phyloP scores from a whole-genome alignment of 2,113 vertebrate genomes.

The Patagioenas fasciata region DNA sequence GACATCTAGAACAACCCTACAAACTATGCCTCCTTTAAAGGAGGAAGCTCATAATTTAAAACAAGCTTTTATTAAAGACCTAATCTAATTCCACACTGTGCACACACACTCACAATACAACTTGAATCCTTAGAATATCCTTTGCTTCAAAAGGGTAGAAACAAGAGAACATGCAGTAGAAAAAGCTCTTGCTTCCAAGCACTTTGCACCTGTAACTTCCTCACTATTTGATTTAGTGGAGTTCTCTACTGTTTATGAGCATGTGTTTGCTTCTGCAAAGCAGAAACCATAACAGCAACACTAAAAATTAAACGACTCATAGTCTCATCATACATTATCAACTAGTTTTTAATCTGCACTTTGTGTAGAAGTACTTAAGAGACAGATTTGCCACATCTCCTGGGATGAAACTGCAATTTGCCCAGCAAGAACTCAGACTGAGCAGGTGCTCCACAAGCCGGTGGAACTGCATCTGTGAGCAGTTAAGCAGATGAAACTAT shows the following conservation, averaged over 20 bases:
- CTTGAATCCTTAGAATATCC: neutral
- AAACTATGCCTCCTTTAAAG: neutral
- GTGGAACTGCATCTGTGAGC: neutral
- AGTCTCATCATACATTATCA: rapidly evolving
- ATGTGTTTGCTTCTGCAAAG: neutral
- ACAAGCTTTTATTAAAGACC: neutral
- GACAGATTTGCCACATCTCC: neutral
- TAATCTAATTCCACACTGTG: rapidly evolving
- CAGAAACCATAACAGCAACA: neutral
- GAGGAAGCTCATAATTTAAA: neutral
- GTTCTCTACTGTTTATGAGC: neutral
- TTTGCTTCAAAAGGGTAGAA: neutral
- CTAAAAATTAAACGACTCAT: neutral
- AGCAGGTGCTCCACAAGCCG: neutral
- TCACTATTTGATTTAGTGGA: neutral
- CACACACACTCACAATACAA: neutral
- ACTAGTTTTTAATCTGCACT: neutral
- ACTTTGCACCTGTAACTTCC: neutral
- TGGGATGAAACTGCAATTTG: neutral
- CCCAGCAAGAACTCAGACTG: neutral
- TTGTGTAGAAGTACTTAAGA: neutral
- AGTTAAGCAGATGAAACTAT: neutral
- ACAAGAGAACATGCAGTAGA: neutral
- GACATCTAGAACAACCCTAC: neutral
- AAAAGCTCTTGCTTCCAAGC: neutral